These are phyloP conservation scores for Zoanthus sansibaricus DNA, from an alignment of 92 coral and sea anemone species.

Conservation along the genomic window DNA sequence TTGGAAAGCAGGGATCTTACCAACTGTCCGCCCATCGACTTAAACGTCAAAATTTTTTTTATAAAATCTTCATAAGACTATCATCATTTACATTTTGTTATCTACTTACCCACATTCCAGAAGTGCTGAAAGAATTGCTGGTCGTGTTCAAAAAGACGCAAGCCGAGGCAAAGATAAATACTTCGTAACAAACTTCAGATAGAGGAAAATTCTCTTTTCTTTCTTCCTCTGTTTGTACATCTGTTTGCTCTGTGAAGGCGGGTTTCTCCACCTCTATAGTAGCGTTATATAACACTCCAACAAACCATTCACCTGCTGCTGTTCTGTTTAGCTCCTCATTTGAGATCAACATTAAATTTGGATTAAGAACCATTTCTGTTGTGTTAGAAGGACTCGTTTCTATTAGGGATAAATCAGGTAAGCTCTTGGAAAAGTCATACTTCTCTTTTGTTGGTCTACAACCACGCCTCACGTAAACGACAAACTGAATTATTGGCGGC, in stretches of 20 bases:
- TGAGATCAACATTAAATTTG: conserved; percentile 65
- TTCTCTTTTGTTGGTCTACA: conserved; percentile 54
- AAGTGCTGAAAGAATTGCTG: conserved; percentile 57
- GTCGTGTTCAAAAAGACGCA: conserved; percentile 74
- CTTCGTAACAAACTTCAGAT: not conserved
- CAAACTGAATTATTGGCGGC: conserved; percentile 45
- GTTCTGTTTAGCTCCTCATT: conserved; percentile 80
- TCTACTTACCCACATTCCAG: conserved; percentile 79
- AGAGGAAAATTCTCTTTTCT: not conserved
- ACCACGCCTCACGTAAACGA: conserved; percentile 61
- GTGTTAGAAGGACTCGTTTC: conserved; percentile 38
- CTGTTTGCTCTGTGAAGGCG: conserved; percentile 3
- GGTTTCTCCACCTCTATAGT: conserved; percentile 24
- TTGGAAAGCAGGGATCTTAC: no score
- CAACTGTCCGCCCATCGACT: no score
- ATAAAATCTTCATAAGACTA: no score
- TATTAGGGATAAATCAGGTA: conserved; percentile 51
- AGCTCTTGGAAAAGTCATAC: conserved; percentile 46
- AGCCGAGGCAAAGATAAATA: conserved; percentile 67
- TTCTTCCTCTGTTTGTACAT: not conserved
- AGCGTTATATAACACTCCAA: conserved; percentile 68
- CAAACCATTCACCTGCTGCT: conserved; percentile 86
- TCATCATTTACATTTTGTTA: not conserved
- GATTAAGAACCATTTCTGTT: conserved; percentile 5
- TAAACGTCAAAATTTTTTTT: no score